A percentile compares a stretch with the other conserved stretches of the same genome.
Conservation (phyloP, 2,797 vertebrate species). For the Typhlichthys eigenmanni region DNA sequence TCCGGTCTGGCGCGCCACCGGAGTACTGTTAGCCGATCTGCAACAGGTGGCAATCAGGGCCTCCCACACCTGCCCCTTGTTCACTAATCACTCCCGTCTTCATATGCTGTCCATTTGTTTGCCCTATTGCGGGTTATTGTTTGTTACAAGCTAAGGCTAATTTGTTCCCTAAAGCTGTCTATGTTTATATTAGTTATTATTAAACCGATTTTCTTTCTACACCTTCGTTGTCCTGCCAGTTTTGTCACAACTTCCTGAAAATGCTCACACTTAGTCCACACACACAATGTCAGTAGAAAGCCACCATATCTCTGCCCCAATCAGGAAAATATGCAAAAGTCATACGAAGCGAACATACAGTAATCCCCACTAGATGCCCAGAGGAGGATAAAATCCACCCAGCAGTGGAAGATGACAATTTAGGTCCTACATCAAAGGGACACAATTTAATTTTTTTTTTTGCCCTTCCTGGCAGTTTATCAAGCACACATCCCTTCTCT, state of each 20-base stretch:
- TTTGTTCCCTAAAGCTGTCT: no score
- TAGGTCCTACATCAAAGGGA: constrained; percentile 56
- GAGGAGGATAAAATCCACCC: constrained; percentile 33
- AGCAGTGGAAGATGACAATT: constrained; percentile 43
- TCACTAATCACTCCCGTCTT: no score
- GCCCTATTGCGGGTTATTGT: no score
- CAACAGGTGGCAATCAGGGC: no score
- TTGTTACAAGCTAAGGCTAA: no score
- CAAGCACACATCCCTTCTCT: constrained; percentile 52
- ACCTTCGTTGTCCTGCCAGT: no score
- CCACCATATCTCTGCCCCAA: constrained; percentile 7
- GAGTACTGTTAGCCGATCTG: no score
- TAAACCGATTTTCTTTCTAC: no score
- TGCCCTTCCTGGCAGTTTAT: constrained; percentile 54
- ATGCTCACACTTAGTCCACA: background rate
- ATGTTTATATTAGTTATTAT: no score
- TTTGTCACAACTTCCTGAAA: background rate
- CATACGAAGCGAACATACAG: constrained; percentile 8
- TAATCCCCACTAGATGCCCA: constrained; percentile 42
- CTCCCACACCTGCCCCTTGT: no score
- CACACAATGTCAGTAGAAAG: constrained; percentile 5
- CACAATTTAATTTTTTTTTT: constrained; percentile 26
- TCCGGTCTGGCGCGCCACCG: no score
- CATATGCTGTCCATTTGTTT: no score
- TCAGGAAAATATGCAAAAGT: background rate